Evolutionary conservation across 2,113 vertebrate genomes (phyloP).

Genomic region (Acrocephalus arundinaceus): DNA sequence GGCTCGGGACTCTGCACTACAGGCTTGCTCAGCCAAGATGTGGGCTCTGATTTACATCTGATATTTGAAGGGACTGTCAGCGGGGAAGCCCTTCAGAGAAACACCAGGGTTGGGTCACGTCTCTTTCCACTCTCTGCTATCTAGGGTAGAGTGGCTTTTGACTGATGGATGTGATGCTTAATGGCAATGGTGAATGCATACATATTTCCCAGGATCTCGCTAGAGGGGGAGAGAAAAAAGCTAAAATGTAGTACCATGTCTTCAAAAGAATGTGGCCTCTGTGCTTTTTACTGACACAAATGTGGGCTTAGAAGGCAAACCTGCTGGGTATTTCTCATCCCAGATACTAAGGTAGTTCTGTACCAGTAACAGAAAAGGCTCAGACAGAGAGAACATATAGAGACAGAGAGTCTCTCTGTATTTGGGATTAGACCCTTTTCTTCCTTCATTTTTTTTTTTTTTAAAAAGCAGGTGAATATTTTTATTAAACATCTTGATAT

Average conservation of each 20-base stretch:
- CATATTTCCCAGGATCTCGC: background rate
- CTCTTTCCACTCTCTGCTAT: background rate
- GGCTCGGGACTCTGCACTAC: fast-evolving
- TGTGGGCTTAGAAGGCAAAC: background rate
- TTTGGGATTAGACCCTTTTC: background rate
- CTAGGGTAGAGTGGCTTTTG: fast-evolving
- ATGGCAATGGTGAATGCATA: background rate
- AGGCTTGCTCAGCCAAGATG: background rate
- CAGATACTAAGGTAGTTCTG: background rate
- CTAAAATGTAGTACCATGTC: background rate
- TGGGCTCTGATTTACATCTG: background rate
- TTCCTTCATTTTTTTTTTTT: no score
- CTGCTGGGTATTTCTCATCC: background rate
- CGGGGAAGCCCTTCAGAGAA: background rate
- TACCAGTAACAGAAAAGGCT: background rate
- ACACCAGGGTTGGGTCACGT: background rate
- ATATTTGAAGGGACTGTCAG: background rate
- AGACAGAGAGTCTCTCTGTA: background rate
- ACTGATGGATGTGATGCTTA: background rate
- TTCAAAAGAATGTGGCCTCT: background rate
- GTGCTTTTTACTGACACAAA: background rate
- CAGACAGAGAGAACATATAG: background rate
- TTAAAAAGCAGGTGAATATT: background rate
- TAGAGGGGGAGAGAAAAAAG: background rate
- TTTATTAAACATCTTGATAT: background rate